phyloP scores from a whole-genome alignment of 1,140 invertebrate species.

The Drosophila rhopaloa region DNA sequence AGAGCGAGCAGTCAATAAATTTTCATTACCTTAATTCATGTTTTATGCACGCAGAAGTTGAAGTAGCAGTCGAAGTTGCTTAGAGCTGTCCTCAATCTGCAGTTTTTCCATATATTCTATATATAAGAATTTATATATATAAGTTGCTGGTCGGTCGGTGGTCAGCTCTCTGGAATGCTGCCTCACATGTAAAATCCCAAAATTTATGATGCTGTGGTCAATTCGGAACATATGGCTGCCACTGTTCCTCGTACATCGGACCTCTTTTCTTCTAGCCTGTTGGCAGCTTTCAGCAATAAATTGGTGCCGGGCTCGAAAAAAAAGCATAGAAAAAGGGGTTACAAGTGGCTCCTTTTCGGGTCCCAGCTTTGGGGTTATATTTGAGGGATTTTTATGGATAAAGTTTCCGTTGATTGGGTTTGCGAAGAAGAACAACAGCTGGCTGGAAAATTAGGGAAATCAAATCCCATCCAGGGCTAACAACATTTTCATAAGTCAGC shows the following conservation, averaged over 20 bases:
- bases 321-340: constrained; percentile 52
- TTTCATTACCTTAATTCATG: constrained; percentile 80
- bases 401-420: constrained; percentile 43
- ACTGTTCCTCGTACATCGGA: constrained; percentile 35
- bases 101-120: constrained; percentile 15
- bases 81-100: constrained; percentile 37
- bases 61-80: constrained; percentile 41
- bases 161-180: constrained; percentile 21
- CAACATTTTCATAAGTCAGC: neutral
- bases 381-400: constrained; percentile 44
- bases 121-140: constrained; percentile 13
- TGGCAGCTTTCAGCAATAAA: constrained; percentile 62
- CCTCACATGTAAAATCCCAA: constrained; percentile 70
- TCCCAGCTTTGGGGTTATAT: constrained; percentile 23
- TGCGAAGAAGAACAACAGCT: constrained; percentile 37
- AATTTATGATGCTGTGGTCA: constrained; percentile 80
- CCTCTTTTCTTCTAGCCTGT: constrained; percentile 48
- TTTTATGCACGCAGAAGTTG: constrained; percentile 67
- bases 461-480: constrained; percentile 11
- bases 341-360: constrained; percentile 39
- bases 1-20: constrained; percentile 70
- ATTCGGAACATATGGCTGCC: constrained; percentile 73
- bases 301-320: constrained; percentile 46
- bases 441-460: constrained; percentile 36
- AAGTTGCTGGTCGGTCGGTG: constrained; percentile 19